Conservation (phyloP, 2,113 vertebrate species). For the Colossoma macropomum region DNA sequence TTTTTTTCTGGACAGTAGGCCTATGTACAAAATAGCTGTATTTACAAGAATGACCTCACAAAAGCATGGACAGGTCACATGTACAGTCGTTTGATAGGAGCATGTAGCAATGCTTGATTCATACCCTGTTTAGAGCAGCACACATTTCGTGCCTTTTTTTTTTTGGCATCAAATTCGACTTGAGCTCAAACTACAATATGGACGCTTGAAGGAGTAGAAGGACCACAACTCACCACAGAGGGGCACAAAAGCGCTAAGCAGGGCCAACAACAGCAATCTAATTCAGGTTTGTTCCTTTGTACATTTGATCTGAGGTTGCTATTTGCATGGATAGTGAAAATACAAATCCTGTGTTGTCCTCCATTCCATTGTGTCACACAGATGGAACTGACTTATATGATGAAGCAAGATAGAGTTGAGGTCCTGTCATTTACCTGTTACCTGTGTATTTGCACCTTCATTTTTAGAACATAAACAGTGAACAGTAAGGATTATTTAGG, state of each 20-base stretch:
- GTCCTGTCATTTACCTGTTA: not conserved
- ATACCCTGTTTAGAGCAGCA: constrained; percentile 51
- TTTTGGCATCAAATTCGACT: constrained; percentile 1
- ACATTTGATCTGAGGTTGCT: not conserved
- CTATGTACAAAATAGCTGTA: constrained; percentile 57
- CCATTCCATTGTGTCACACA: not conserved
- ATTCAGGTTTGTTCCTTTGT: not conserved
- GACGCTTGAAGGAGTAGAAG: constrained; percentile 17
- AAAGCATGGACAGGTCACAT: constrained; percentile 44
- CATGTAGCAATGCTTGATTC: constrained; percentile 32
- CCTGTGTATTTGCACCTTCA: not conserved
- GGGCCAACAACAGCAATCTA: not conserved
- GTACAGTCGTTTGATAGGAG: constrained; percentile 32
- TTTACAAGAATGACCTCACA: constrained; percentile 51
- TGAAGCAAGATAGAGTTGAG: not conserved
- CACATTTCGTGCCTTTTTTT: constrained; percentile 36
- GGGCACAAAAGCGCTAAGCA: constrained; percentile 23
- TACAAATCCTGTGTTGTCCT: not conserved
- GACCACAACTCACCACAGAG: constrained; percentile 37
- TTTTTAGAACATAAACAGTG: not conserved
- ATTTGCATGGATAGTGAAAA: not conserved
- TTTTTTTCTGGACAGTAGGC: constrained; percentile 35
- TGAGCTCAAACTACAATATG: constrained; percentile 37
- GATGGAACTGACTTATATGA: not conserved
- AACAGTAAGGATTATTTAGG: not conserved